Evolutionary conservation across 2,797 vertebrate genomes (phyloP).

Genomic region (Acestrorhynchus altus): DNA sequence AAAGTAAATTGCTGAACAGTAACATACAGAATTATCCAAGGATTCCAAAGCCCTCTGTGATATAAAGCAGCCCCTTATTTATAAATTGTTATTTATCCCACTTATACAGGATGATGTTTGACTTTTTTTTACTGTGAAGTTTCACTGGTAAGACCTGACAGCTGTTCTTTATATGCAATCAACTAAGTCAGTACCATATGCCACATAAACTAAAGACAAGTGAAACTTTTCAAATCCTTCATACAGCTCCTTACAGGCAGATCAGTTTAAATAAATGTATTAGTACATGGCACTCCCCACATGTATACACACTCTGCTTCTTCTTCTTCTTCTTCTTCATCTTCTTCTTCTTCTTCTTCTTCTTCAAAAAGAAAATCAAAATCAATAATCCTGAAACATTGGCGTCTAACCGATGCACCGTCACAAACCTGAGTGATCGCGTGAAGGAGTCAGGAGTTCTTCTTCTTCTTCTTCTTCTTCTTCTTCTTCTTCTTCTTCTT

Average conservation of each 20-base stretch:
- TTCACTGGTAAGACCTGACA: not conserved
- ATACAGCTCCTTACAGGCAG: not conserved
- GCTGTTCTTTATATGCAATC: not conserved
- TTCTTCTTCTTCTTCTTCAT: too few species aligned
- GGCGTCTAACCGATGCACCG: too few species aligned
- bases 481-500: too few species aligned
- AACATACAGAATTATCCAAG: constrained; percentile 25
- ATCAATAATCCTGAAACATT: too few species aligned
- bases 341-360: too few species aligned
- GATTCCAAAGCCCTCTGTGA: constrained; percentile 30
- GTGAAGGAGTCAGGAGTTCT: too few species aligned
- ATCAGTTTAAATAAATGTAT: too few species aligned
- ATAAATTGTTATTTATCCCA: constrained; percentile 31
- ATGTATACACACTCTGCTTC: too few species aligned
- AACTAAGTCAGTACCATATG: not conserved
- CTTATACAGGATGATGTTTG: constrained; percentile 23
- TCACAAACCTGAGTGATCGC: too few species aligned
- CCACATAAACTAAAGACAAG: not conserved
- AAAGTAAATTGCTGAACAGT: not conserved
- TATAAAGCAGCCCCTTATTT: constrained; percentile 31
- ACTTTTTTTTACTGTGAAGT: constrained; percentile 11
- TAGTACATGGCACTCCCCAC: too few species aligned
- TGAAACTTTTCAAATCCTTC: not conserved
- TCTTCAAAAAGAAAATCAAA: too few species aligned
- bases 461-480: too few species aligned